Percentiles rank a stretch among this genome's conserved stretches.
Conservation (phyloP, 35 echinoderm and acorn worm genomes). For the Hemicentrotus pulcherrimus region DNA sequence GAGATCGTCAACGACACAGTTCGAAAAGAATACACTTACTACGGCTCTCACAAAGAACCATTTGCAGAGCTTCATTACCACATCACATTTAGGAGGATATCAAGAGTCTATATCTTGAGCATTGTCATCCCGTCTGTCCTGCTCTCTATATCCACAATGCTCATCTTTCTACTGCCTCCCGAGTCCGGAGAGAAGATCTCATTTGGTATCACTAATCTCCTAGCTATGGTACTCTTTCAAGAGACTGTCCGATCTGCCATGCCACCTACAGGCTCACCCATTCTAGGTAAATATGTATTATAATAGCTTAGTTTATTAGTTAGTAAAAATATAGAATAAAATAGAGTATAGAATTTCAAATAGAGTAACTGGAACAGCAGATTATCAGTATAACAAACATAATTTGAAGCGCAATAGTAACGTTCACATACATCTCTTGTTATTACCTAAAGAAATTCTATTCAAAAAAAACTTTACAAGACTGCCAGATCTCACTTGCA, state of each 20-base stretch:
- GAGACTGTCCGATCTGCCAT: conserved; percentile 59
- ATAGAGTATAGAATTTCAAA: too few species aligned
- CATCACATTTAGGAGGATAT: conserved; percentile 44
- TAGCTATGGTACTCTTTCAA: conserved; percentile 74
- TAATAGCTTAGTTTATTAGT: too few species aligned
- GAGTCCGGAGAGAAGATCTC: conserved; percentile 77
- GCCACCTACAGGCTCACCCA: conserved; percentile 66
- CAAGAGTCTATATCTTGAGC: conserved; percentile 56
- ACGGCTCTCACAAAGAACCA: neutral
- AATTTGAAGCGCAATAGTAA: too few species aligned
- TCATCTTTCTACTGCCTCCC: conserved; percentile 68
- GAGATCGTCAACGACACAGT: neutral
- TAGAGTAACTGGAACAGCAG: too few species aligned
- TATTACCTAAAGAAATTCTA: too few species aligned
- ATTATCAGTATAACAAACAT: too few species aligned
- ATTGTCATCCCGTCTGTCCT: conserved; percentile 69
- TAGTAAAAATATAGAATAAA: too few species aligned
- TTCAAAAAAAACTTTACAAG: too few species aligned
- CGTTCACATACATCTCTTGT: too few species aligned
- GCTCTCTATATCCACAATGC: conserved; percentile 60
- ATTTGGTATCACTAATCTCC: conserved; percentile 71
- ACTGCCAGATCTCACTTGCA: too few species aligned
- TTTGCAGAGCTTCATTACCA: conserved; percentile 31
- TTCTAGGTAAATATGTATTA: conserved; percentile 59
- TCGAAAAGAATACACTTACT: neutral